Evolutionary conservation across 2,797 vertebrate species (phyloP), one percentile per base, ranked within the genome.

Genomic region (Morus bassanus): DNA sequence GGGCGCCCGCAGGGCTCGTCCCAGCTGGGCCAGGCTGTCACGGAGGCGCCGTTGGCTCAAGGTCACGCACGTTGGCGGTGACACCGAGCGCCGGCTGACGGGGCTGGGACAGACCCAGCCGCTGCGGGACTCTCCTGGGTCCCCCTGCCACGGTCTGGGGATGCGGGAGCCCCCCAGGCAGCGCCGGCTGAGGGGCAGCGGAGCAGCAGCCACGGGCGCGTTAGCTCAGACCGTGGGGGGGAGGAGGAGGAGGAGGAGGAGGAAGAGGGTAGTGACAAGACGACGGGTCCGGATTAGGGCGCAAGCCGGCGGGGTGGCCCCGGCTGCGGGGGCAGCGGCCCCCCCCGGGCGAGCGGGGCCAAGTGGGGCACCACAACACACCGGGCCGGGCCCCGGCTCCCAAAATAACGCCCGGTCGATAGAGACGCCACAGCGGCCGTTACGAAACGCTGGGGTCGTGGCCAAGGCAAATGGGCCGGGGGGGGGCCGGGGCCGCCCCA

Each of bases 391-490:
- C 45, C 51, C 57, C 39, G 5, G 67, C 21, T 27, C 94, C 85
- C 73, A 67, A 91, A 91, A 91, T 91, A 93, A 79, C 81, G 73
- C 81, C 77, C 57, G 88, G 73, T 86, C 85, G 77, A 86, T 86
- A 70, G 7, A 30, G 25, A 51, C 43, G 30, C 78, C 14, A 75
- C 84, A 57, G 17, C 13, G 25, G 41, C 72, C 51, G 30, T 95
- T 95, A 86, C n/a, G 85, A 95, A 95, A 95, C 51, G 23, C 27
- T 18, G 9, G 46, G 72, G 25, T 56, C 45, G 39, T 10, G 35
- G 84, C 80, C 88, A 77, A 69, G 48, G 21, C 43, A 37, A 88
- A 67, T 33, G 24, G 3, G 30, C 1, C 9, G 10, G 59, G 13
- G 25, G 31, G 45, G 6, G 4, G 24, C 22, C 14, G 31, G n/a